Evolutionary conservation across 2,113 vertebrate genomes (phyloP).

Genomic region (Cryptomyrus ogoouensis): DNA sequence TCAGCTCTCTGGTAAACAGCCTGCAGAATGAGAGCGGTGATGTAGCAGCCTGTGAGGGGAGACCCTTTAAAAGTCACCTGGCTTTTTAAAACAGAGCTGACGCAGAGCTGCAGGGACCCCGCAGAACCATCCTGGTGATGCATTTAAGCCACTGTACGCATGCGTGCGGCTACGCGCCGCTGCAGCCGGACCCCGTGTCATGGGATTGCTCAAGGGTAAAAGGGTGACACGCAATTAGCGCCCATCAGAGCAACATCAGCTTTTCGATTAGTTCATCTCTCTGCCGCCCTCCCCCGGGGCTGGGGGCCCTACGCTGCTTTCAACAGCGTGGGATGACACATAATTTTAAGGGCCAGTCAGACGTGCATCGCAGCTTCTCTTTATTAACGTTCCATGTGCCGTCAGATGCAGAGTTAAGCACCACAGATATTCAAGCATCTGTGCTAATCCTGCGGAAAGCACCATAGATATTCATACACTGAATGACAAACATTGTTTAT

Average conservation of each 20-base stretch:
- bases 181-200: background rate
- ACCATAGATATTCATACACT: background rate
- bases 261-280: constrained; percentile 2
- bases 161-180: too few species aligned
- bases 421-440: background rate
- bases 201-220: background rate
- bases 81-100: background rate
- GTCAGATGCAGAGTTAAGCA: background rate
- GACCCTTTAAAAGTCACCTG: background rate
- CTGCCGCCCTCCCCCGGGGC: background rate
- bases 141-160: background rate
- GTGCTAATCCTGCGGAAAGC: background rate
- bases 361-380: background rate
- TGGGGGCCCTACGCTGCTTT: background rate
- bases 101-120: background rate
- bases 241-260: constrained; percentile 6
- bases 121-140: background rate
- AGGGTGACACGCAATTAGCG: constrained; percentile 12
- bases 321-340: background rate
- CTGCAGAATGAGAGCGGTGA: background rate
- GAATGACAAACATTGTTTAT: background rate
- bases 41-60: background rate
- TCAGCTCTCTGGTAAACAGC: background rate
- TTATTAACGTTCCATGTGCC: background rate
- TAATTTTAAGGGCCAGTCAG: background rate